Conservation (phyloP, 2,888 invertebrate species). For the Caenorhabditis virilis region DNA sequence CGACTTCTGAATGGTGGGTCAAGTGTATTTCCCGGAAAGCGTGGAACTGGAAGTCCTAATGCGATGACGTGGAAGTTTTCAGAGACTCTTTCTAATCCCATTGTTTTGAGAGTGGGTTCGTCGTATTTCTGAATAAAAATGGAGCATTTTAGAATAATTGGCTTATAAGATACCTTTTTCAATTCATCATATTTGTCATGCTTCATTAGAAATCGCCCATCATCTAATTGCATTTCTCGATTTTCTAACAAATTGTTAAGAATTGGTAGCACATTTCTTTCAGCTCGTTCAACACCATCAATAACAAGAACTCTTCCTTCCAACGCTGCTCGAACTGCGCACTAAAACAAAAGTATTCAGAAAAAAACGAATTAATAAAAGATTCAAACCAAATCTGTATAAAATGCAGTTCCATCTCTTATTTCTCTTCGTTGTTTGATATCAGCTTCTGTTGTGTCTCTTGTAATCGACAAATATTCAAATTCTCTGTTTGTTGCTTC, state of each 20-base stretch:
- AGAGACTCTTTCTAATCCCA: conserved; percentile 88
- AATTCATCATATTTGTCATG: conserved; percentile 81
- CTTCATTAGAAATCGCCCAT: conserved; percentile 89
- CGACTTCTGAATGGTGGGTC: conserved; percentile 89
- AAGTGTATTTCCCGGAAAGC: conserved; percentile 87
- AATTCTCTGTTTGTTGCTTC: conserved; percentile 86
- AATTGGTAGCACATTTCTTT: conserved; percentile 92
- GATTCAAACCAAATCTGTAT: conserved; percentile 80
- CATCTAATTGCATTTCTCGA: conserved; percentile 94
- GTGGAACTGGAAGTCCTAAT: conserved; percentile 85
- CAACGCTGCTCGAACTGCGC: conserved; percentile 88
- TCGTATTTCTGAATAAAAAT: no score
- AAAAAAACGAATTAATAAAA: no score
- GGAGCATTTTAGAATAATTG: no score
- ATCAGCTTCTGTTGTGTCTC: conserved; percentile 96
- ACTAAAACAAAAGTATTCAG: no score
- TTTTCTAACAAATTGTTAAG: conserved; percentile 94
- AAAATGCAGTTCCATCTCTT: conserved; percentile 82
- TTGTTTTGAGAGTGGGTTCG: conserved; percentile 79
- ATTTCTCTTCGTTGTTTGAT: conserved; percentile 94
- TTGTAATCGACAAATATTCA: conserved; percentile 88
- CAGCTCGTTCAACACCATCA: conserved; percentile 96
- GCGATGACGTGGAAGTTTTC: conserved; percentile 91
- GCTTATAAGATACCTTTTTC: no score
- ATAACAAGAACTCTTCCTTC: conserved; percentile 86